Base-by-base conservation (phyloP, 2,888 invertebrate genomes). In the Athalia cordata region DNA sequence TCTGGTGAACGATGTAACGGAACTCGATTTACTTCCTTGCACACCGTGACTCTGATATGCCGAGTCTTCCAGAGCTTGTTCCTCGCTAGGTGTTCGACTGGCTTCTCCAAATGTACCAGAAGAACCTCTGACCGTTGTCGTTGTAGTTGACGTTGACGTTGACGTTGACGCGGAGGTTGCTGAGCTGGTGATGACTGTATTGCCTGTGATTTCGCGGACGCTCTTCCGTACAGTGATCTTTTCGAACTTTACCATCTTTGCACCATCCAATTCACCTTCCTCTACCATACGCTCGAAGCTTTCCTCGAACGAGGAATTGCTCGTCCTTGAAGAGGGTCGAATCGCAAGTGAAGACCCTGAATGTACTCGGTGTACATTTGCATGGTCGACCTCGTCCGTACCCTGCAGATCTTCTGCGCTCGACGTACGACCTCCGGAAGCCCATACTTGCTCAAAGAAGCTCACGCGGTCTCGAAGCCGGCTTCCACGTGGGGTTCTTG, bases 361-460 rank as follows among this genome's bases (percentile, higher is more conserved):
- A 86, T 79, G 80, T 70, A 77, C 66, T 15, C 29, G 79, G 0
- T 72, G 78, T 7, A 81, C 91, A 88, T 45, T 87, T 79, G 55
- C 87, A 85, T 79, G 86, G 87, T 77, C 84, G 62, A 64, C 87
- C 82, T 84, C 84, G 6, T 83, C 92, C 90, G 81, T 87, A 29
- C 29, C 29, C 29, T 29, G 29, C 84, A 87, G 90, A 82, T 85
- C 91, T 86, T 84, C 90, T 90, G 82, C 88, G 86, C 85, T 87
- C 4, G 82, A 78, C n/a, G 81, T 74, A 5, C 82, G 67, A 11
- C 90, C 88, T 45, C 94, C 93, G 80, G 93, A 92, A 47, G 75
- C 15, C 95, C 95, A 95, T 82, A 95, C 93, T 91, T 94, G 94
- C 90, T 96, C 96, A 90, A 95, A 96, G 89, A 95, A 95, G 83